Evolutionary conservation across 1,140 invertebrate genomes (phyloP), one percentile per base, ranked within the genome.

Genomic region (Littorina saxatilis): DNA sequence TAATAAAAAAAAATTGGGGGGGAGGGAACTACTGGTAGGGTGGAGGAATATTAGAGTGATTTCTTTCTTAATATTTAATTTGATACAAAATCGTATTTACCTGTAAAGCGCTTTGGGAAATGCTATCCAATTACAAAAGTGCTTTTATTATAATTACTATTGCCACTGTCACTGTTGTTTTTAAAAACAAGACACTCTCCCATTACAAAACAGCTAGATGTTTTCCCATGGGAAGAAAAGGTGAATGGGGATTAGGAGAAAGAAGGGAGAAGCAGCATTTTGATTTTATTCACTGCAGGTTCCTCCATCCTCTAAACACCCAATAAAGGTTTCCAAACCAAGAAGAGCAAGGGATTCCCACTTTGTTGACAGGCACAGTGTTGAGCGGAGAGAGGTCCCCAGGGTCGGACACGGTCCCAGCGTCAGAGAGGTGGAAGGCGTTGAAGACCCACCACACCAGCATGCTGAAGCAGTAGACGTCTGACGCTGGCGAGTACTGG

Each of bases 361-460:
- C 43, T 17, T 76, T 29, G 1, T 7, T 55, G 13, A 35, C 35
- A 13, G 52, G 47, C n/a, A 55, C 50, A 0, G 23, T 29, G 43
- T 76, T 20, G 32, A 29, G n/a, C 23, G 73, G 47, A 32, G 29
- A 52, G 2, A 58, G 43, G 11, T 50, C 43, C 27, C 0, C 1
- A 17, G 47, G 2, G 7, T 52, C 0, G 15, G 29, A 9, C 17
- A 37, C n/a, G 2, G 2, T 7, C 23, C 29, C 47, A 23, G 20
- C 50, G 23, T 17, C 13, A 29, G 11, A 2, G 39, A 9, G 32
- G 23, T 80, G 96, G 93, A 66, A 98, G 93, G 91, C 95, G 95
- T 0, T 94, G 95, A 3, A 98, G 96, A 89, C 96, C 98, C 96
- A 98, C 80, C 55, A 66, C 1, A 76, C 37, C 73, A 81, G 58